A percentile compares a stretch with the other conserved stretches of the same genome.
Conservation (phyloP, 1,140 invertebrate species). For the Drosophila novamexicana region DNA sequence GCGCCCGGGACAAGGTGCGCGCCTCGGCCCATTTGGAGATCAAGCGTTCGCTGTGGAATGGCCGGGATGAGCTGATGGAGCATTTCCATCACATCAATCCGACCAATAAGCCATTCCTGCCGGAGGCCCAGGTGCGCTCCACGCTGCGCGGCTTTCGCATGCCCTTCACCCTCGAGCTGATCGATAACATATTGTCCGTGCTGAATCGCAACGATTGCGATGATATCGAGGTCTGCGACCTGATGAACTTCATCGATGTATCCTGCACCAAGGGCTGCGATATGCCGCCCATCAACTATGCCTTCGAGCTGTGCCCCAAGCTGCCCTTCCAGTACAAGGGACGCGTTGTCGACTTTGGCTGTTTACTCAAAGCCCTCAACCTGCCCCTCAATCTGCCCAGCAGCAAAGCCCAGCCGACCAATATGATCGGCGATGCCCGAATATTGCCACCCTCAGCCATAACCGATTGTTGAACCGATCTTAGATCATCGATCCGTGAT, state of each 20-base stretch:
- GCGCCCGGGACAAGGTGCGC: slow-evolving; percentile 81
- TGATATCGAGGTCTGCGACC: slow-evolving; percentile 85
- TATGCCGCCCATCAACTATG: slow-evolving; percentile 73
- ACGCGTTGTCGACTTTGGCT: slow-evolving; percentile 69
- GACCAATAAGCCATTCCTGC: slow-evolving; percentile 86
- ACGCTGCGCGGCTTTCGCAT: slow-evolving; percentile 88
- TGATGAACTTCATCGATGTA: slow-evolving; percentile 77
- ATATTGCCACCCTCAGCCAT: slow-evolving; percentile 46
- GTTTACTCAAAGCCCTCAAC: slow-evolving; percentile 56
- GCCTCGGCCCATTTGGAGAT: slow-evolving; percentile 88
- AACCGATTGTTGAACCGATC: slow-evolving; percentile 10
- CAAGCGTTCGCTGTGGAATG: slow-evolving; percentile 89
- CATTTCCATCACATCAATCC: slow-evolving; percentile 88
- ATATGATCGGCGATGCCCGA: slow-evolving; percentile 27
- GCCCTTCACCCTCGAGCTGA: slow-evolving; percentile 88
- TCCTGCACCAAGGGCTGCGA: slow-evolving; percentile 61
- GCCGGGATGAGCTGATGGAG: slow-evolving; percentile 88
- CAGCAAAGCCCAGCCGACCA: slow-evolving; percentile 1
- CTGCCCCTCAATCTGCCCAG: slow-evolving; percentile 54
- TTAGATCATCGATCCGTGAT: background rate
- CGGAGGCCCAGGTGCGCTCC: slow-evolving; percentile 86
- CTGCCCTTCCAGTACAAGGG: slow-evolving; percentile 67
- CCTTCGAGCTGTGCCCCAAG: slow-evolving; percentile 79
- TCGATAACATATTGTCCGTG: slow-evolving; percentile 88
- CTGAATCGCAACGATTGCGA: slow-evolving; percentile 87